Conservation (phyloP, 2,113 vertebrate species). For the Lipotes vexillifer region DNA sequence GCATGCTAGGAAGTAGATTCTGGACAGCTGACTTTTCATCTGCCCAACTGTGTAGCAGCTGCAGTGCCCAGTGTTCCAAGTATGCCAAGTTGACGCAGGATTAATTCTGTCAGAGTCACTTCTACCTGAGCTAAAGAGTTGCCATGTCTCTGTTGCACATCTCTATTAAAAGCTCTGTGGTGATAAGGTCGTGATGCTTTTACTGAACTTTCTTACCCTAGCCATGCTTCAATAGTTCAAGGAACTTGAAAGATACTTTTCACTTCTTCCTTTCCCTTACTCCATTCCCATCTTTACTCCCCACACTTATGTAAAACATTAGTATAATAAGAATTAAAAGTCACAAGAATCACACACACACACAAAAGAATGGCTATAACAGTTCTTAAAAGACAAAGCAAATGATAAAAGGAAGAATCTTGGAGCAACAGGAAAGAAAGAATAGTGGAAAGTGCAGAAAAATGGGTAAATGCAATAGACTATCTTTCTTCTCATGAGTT, state of each 20-base stretch:
- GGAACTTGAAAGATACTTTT: constrained; percentile 66
- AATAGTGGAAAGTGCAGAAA: not conserved
- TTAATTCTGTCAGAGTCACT: constrained; percentile 55
- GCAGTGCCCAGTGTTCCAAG: not conserved
- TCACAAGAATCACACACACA: not conserved
- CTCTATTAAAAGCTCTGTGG: constrained; percentile 28
- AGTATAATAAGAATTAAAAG: constrained; percentile 75
- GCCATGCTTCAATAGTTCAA: constrained; percentile 57
- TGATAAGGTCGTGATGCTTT: constrained; percentile 27
- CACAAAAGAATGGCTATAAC: not conserved
- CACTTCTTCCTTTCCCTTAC: not conserved
- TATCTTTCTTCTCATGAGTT: not conserved
- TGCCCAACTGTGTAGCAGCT: not conserved
- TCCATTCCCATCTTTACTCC: constrained; percentile 14
- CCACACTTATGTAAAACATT: constrained; percentile 75
- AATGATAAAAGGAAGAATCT: not conserved
- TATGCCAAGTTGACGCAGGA: constrained; percentile 68
- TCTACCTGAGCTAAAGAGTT: constrained; percentile 55
- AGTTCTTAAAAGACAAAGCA: not conserved
- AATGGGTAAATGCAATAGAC: not conserved
- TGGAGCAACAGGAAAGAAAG: not conserved
- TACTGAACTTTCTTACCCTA: constrained; percentile 46
- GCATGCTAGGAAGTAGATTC: not conserved
- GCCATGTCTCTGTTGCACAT: not conserved
- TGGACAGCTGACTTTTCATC: not conserved